A percentile compares a stretch with the other conserved stretches of the same genome.
phyloP scores from a whole-genome alignment of 2,888 invertebrate species.

The Xylocampa areola region DNA sequence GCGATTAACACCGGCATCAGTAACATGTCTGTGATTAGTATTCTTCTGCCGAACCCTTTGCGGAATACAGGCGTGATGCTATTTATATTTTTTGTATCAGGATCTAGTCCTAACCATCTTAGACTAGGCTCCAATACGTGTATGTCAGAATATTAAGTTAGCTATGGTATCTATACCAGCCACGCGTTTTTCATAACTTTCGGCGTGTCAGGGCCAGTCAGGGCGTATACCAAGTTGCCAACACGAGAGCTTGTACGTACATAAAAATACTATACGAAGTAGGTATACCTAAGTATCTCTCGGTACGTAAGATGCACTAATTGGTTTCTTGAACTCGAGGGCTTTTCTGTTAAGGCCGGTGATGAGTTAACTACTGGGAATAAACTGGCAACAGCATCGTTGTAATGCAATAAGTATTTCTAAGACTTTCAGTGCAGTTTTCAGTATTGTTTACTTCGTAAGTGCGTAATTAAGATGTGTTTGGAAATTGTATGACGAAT shows the following conservation, averaged over 20 bases:
- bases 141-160: conserved; percentile 20
- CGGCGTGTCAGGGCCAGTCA: conserved; percentile 31
- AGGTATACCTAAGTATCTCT: conserved; percentile 2
- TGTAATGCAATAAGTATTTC: conserved; percentile 27
- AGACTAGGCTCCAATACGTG: conserved; percentile 1
- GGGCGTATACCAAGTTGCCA: conserved; percentile 59
- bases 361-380: conserved; percentile 27
- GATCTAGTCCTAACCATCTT: background rate
- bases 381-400: conserved; percentile 14
- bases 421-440: background rate
- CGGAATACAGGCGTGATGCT: too few relatives aligned
- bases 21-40: too few relatives aligned
- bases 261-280: conserved; percentile 16
- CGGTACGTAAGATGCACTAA: conserved; percentile 52
- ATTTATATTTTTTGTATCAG: background rate
- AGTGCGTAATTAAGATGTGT: too few relatives aligned
- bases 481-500: too few relatives aligned
- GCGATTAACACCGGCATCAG: too few relatives aligned
- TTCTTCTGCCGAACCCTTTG: too few relatives aligned
- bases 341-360: conserved; percentile 22
- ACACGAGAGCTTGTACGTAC: conserved; percentile 50
- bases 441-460: conserved; percentile 6
- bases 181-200: conserved; percentile 33
- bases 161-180: conserved; percentile 46
- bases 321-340: conserved; percentile 60